Percentiles rank a stretch among this genome's conserved stretches.
Evolutionary conservation across 2,113 vertebrate genomes (phyloP).

Genomic region (Xyliphius kryptos): DNA sequence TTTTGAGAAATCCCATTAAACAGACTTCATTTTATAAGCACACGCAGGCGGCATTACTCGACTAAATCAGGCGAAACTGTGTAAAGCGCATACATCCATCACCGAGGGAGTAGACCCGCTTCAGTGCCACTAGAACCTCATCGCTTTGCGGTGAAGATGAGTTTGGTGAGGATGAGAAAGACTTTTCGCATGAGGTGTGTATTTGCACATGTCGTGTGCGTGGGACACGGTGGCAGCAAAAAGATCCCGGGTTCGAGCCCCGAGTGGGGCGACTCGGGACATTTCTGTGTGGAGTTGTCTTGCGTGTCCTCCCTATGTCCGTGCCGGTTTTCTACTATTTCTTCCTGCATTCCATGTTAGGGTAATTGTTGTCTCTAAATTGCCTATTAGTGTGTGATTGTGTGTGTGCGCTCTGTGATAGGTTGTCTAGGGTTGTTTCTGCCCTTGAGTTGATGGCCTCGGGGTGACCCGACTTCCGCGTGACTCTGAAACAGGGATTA

Average conservation of each 20-base stretch:
- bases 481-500: too few relatives aligned
- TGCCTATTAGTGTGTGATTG: too few relatives aligned
- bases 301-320: too few relatives aligned
- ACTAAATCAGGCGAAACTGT: not conserved
- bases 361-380: too few relatives aligned
- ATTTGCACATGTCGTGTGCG: not conserved
- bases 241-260: too few relatives aligned
- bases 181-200: not conserved
- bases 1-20: constrained; percentile 18
- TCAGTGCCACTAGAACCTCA: constrained; percentile 11
- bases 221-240: too few relatives aligned
- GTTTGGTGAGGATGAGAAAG: not conserved
- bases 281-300: too few relatives aligned
- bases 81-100: constrained; percentile 8
- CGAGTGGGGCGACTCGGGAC: too few relatives aligned
- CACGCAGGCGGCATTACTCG: constrained; percentile 6
- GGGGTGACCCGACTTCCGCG: not conserved
- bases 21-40: constrained; percentile 10
- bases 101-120: not conserved
- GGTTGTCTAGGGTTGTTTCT: too few relatives aligned
- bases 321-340: too few relatives aligned
- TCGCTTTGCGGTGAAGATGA: too few relatives aligned
- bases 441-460: not conserved
- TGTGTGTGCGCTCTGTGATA: too few relatives aligned
- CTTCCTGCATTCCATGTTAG: not conserved